phyloP scores from a whole-genome alignment of 2,888 invertebrate species.

The Tetanocera ferruginea region DNA sequence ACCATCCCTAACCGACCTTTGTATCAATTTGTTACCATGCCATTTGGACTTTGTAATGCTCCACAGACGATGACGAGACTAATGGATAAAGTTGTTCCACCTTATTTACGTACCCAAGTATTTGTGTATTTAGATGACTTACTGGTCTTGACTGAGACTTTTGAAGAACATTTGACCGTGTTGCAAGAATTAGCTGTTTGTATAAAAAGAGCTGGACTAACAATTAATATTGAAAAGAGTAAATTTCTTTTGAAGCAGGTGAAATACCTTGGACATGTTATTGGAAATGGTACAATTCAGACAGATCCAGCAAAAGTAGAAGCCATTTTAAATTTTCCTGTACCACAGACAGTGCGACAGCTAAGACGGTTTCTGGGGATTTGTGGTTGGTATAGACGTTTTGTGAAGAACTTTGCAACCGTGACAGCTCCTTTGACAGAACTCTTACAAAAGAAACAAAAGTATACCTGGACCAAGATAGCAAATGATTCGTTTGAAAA shows the following conservation, averaged over 20 bases:
- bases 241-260: constrained; percentile 40
- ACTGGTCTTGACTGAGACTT: background rate
- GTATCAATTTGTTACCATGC: background rate
- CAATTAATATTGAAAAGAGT: too few species aligned
- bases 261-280: constrained; percentile 35
- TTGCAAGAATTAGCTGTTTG: background rate
- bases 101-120: constrained; percentile 27
- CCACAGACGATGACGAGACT: constrained; percentile 37
- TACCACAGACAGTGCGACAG: constrained; percentile 33
- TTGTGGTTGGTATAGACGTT: too few species aligned
- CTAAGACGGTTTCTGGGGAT: constrained; percentile 34
- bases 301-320: constrained; percentile 37
- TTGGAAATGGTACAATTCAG: constrained; percentile 33
- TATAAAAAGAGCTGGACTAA: too few species aligned
- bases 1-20: constrained; percentile 50
- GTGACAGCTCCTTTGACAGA: constrained; percentile 35
- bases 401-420: constrained; percentile 25
- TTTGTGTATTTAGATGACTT: constrained; percentile 41
- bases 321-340: constrained; percentile 36
- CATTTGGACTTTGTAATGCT: background rate
- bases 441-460: too few species aligned
- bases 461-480: constrained; percentile 7
- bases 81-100: constrained; percentile 38
- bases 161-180: constrained; percentile 2
- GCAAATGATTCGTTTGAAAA: constrained; percentile 21